Conservation (phyloP, 2,113 vertebrate genomes). For the Rhipidura dahli region DNA sequence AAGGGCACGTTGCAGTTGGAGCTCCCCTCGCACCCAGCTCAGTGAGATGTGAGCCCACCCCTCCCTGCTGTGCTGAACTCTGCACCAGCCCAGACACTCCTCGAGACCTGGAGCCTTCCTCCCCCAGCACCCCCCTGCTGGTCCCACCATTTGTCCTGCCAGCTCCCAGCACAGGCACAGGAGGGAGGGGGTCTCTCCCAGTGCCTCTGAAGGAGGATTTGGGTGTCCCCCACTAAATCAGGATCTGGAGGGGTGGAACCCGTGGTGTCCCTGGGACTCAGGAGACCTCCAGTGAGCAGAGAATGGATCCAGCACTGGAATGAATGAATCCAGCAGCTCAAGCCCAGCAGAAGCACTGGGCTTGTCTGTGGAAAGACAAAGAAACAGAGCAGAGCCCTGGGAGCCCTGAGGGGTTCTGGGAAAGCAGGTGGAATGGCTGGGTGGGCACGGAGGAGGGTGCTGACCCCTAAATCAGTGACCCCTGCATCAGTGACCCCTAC, state of each 20-base stretch:
- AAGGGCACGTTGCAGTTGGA: neutral
- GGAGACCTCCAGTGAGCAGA: neutral
- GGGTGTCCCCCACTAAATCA: neutral
- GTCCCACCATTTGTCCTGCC: neutral
- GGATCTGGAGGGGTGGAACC: too few species aligned
- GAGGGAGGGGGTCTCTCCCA: neutral
- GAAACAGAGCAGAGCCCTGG: neutral
- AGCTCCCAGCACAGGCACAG: neutral
- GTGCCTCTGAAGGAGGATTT: neutral
- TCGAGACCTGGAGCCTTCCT: neutral
- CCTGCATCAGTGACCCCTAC: too few species aligned
- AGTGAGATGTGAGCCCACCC: neutral
- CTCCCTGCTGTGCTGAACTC: neutral
- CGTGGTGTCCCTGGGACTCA: neutral
- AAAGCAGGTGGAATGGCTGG: neutral
- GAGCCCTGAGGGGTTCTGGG: neutral
- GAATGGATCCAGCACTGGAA: neutral
- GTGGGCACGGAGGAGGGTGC: rapidly evolving
- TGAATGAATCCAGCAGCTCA: neutral
- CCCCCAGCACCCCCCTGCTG: neutral
- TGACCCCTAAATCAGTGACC: neutral
- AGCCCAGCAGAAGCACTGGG: neutral
- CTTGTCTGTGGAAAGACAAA: neutral
- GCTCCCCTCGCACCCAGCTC: neutral
- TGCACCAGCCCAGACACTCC: neutral